Percentiles rank a stretch among this genome's conserved stretches.
These are phyloP conservation scores for Melanotus villosus DNA, from an alignment of 2,888 invertebrate genomes.

Conservation along the genomic window DNA sequence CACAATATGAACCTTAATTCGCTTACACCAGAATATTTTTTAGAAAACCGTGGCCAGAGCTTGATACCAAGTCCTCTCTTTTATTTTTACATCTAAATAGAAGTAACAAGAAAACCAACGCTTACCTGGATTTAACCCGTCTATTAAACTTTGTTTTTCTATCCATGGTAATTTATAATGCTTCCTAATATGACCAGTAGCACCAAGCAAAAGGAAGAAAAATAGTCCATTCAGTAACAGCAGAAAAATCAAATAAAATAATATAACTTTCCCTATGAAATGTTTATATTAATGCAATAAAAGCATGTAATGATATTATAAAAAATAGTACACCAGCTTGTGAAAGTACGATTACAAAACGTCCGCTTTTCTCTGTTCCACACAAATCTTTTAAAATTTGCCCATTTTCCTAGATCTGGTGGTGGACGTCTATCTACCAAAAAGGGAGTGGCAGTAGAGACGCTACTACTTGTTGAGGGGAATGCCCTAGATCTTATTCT, in stretches of 20 bases:
- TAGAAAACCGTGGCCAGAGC: no score
- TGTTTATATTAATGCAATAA: constrained; percentile 13
- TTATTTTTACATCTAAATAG: no score
- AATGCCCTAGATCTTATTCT: constrained; percentile 7
- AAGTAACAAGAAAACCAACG: no score
- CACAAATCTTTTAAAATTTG: constrained; percentile 62
- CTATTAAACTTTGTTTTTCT: neutral
- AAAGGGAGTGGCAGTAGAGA: constrained; percentile 6
- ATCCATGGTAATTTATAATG: constrained; percentile 7
- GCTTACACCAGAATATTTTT: no score
- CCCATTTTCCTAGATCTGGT: constrained; percentile 41
- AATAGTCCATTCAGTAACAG: constrained; percentile 41
- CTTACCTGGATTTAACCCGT: constrained; percentile 14
- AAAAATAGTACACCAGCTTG: constrained; percentile 72
- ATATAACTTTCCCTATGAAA: constrained; percentile 34
- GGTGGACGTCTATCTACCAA: constrained; percentile 11
- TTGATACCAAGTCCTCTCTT: no score
- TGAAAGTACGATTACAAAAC: constrained; percentile 69
- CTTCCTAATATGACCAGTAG: constrained; percentile 5
- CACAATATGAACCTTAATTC: no score
- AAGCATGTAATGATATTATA: no score
- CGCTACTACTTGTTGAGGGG: constrained; percentile 9
- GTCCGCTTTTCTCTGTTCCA: constrained; percentile 69
- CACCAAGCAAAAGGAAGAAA: constrained; percentile 35
- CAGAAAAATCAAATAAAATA: constrained; percentile 43